Evolutionary conservation across 2,888 invertebrate species (phyloP), one percentile per base, ranked within the genome.

Genomic region (Leptinotarsa haldemani): DNA sequence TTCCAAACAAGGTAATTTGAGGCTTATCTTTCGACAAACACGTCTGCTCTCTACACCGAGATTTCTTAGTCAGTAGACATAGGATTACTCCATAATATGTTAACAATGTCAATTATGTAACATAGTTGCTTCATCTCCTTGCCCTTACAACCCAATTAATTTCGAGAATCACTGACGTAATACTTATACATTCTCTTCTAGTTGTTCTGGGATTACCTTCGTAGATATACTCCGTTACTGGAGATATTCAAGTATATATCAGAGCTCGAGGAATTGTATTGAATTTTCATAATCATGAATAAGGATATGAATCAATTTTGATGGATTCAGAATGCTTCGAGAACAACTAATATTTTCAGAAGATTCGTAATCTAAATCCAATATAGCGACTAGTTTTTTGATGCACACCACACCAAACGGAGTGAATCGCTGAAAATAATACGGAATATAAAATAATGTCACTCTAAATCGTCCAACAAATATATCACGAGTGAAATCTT

Each of bases 21-120:
- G 80, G 84, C 85, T 86, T 86, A 86, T 86, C 86, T 85, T 84
- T 83, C 82, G 80, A 82, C 84, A 84, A 83, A 83, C 85, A 85
- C 83, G 83, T 85, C 83, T 84, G 80, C 80, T 80, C 77, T 71
- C 66, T 73, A 77, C 74, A 74, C 77, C 75, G 71, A 77, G 78
- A 81, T 80, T 82, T 81, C 82, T 83, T 78, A 81, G 81, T 80
- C 78, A 79, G 81, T 81, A 79, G 77, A 78, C 81, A 80, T 77
- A 80, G 76, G 79, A 82, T 80, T 78, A 80, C 80, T 80, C 80
- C 79, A 76, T 83, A 81, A 82, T 83, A 83, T 82, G 82, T 82
- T 83, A 83, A 83, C 83, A 84, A 84, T 83, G 81, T 83, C 84
- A 81, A 84, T 84, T 83, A 83, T 83, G 76, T 82, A 73, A 77